Conservation (phyloP, 2,888 invertebrate genomes). For the Rhodophaea formosa region DNA sequence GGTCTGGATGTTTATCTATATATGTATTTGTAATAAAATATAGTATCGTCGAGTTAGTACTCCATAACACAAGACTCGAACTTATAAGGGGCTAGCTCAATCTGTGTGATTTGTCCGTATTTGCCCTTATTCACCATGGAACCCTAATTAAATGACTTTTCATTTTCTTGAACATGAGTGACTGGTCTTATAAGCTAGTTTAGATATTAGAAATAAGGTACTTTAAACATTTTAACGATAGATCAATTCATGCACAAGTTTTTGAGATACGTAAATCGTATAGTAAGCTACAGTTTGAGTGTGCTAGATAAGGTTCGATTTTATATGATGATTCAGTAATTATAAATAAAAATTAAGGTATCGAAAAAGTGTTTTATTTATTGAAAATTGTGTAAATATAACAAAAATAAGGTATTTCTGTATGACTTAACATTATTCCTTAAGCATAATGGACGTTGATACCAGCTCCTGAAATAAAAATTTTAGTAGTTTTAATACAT, state of each 20-base stretch:
- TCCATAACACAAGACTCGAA: no score
- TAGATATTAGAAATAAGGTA: conserved; percentile 16
- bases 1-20: no score
- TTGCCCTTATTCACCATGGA: no score
- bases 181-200: not conserved
- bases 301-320: conserved; percentile 34
- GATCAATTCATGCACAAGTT: conserved; percentile 31
- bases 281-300: conserved; percentile 31
- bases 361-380: conserved; percentile 27
- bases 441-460: conserved; percentile 61
- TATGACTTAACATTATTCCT: conserved; percentile 44
- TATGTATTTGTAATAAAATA: no score
- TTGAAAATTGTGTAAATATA: conserved; percentile 12
- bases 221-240: conserved; percentile 29
- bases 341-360: conserved; percentile 35
- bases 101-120: no score
- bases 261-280: conserved; percentile 40
- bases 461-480: conserved; percentile 59
- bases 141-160: no score
- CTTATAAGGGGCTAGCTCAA: no score
- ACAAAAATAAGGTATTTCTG: not conserved
- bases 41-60: no score
- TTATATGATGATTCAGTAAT: conserved; percentile 44
- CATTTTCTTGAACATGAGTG: not conserved
- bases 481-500: not conserved